Evolutionary conservation across 1,140 invertebrate species (phyloP), one percentile per base, ranked within the genome.

Genomic region (Odontomachus brunneus): DNA sequence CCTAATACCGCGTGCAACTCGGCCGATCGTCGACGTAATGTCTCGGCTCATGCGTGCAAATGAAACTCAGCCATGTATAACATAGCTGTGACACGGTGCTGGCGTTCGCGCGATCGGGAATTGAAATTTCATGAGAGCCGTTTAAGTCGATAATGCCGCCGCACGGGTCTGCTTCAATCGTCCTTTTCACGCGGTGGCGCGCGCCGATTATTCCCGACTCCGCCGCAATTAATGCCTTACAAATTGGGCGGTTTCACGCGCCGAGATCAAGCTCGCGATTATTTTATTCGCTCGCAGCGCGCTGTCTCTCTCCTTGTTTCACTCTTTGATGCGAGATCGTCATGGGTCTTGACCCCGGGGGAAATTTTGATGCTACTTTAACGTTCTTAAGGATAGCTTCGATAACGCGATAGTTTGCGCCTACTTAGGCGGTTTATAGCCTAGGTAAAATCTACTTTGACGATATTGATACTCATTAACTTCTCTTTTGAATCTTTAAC

Each of bases 121-220:
- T 69, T 80, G 33, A 71, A 80, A 57, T 71, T 80, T 80, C 53
- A 80, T 3, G 51, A 80, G 38, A 22, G 49, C 19, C 19, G 48
- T 29, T 76, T 53, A 66, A 48, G 51, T 62, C 33, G 44, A 75
- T 75, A 75, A 63, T 75, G n/a, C 17, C 12, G 24, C 48, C 22
- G 38, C 38, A 76, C 33, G 33, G 44, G 44, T 12, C 60, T 33
- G 44, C 14, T 15, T 26, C 19, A 19, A 22, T 55, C 19, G 14
- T 22, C 3, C 33, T 78, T 26, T 57, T 26, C 17, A 19, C 9
- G 7, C 26, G 22, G 5, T 19, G n/a, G n/a, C 12, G 12, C 19
- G 17, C 51, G 22, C 12, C 29, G 38, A 66, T 55, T 55, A 55
- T n/a, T 63, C 38, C 9, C 38, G 38, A 44, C 9, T 60, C 1